Evolutionary conservation across 2,797 vertebrate species (phyloP), one percentile per base, ranked within the genome.

Genomic region (Diplodus puntazzo): DNA sequence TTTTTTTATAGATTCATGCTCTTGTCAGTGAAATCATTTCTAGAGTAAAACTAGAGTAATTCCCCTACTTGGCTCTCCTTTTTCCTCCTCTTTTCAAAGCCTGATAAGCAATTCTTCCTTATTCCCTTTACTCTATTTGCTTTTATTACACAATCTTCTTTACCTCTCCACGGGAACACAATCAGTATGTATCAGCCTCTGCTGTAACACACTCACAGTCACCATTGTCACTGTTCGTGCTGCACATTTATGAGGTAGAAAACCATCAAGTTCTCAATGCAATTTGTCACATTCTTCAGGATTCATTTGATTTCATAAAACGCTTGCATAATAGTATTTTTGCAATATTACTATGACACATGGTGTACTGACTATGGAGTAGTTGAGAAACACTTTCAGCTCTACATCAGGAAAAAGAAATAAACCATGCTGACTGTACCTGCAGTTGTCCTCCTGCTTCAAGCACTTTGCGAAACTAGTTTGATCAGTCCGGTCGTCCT

Each of bases 341-440:
- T 63, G 10, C 57, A 77, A 71, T n/a, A 55, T 46, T 23, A 2
- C 3, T 46, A 14, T 45, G 1, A 73, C 49, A 65, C 13, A 65
- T 54, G 0, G 49, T 23, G 10, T 20, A 34, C 17, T 27, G 10
- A 55, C 5, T 18, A 12, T 43, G 2, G 25, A 69, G 18, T 3
- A 27, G n/a, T 62, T 58, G 3, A 62, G 16, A 83, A 61, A 30
- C n/a, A 18, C 27, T 18, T 25, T 5, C 27, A 79, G 18, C n/a
- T 61, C 4, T 55, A n/a, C 4, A 46, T 71, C 17, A 74, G 14
- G 3, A 82, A 64, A 70, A 62, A 75, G 3, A 76, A 80, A 78
- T 1, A 10, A 23, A 76, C 39, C 11, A 18, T 62, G 10, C 2
- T 7, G 27, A 76, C 75, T 42, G 63, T 91, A 94, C 95, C 94